Percentiles rank a stretch among this genome's conserved stretches.
These are phyloP conservation scores for Schrankia costaestrigalis DNA, from an alignment of 2,888 invertebrate genomes.

Conservation along the genomic window DNA sequence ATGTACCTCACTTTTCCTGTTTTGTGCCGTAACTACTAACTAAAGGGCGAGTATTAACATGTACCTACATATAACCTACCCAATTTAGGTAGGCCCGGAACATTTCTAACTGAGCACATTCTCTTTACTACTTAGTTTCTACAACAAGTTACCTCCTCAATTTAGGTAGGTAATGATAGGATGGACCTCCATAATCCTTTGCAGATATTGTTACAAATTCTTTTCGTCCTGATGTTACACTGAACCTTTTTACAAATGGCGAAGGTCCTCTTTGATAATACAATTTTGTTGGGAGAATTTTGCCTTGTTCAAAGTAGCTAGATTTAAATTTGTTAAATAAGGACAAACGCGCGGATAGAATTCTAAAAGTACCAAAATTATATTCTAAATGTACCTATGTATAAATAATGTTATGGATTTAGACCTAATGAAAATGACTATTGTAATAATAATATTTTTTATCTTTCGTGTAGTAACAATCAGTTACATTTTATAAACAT, in stretches of 20 bases:
- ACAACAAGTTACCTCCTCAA: conserved; percentile 29
- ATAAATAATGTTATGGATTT: no score
- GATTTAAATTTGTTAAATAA: no score
- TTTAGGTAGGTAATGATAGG: conserved; percentile 30
- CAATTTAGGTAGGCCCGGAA: conserved; percentile 30
- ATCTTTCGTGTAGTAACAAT: no score
- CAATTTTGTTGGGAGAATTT: no score
- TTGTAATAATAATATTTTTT: no score
- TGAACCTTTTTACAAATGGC: conserved; percentile 19
- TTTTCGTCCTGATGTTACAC: conserved; percentile 20
- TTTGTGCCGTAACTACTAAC: conserved; percentile 25
- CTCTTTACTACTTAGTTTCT: conserved; percentile 28
- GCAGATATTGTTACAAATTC: conserved; percentile 28
- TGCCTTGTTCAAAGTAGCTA: no score
- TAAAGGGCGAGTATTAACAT: conserved; percentile 28
- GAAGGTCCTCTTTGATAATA: conserved; percentile 12
- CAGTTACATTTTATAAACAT: no score
- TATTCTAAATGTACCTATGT: no score
- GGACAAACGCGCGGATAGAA: no score
- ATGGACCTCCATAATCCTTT: conserved; percentile 31
- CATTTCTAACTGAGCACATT: conserved; percentile 34
- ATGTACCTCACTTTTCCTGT: conserved; percentile 23
- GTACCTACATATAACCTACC: conserved; percentile 28
- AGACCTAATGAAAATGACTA: no score
- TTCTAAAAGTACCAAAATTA: no score